A percentile compares a stretch with the other conserved stretches of the same genome.
Evolutionary conservation across 2,113 vertebrate genomes (phyloP).

Genomic region (Seriola rivoliana): DNA sequence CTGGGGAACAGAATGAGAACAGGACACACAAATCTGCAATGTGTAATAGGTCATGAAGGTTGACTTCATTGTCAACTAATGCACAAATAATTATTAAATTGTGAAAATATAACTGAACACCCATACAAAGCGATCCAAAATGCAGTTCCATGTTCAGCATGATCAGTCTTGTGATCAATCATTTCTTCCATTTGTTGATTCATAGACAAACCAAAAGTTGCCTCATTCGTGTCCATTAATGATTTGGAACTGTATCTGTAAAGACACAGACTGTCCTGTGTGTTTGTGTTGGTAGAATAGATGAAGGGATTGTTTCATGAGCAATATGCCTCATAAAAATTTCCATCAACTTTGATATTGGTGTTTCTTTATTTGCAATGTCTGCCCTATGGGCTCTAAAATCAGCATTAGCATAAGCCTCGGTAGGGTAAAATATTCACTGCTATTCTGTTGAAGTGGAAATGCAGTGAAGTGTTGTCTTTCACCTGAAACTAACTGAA

Average conservation of each 20-base stretch:
- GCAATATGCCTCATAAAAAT: conserved; percentile 86
- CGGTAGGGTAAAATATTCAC: neutral
- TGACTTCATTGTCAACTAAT: neutral
- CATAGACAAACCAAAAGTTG: conserved; percentile 53
- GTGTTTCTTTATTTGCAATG: conserved; percentile 55
- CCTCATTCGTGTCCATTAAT: conserved; percentile 72
- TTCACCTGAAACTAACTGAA: conserved; percentile 52
- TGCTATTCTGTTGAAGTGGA: conserved; percentile 26
- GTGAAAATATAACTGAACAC: conserved; percentile 7
- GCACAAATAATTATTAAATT: conserved; percentile 17
- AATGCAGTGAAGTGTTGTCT: conserved; percentile 27
- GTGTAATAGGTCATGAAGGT: neutral
- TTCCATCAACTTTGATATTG: conserved; percentile 64
- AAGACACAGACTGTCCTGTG: conserved; percentile 87
- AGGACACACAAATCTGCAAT: neutral
- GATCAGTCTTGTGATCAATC: conserved; percentile 28
- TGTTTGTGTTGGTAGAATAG: conserved; percentile 93
- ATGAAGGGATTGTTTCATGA: conserved; percentile 89
- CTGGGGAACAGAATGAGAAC: neutral
- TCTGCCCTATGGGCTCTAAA: conserved; percentile 9
- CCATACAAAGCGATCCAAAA: conserved; percentile 8
- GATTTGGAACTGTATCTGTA: conserved; percentile 73
- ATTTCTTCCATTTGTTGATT: conserved; percentile 58
- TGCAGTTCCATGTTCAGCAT: conserved; percentile 29
- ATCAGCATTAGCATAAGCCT: neutral